Evolutionary conservation across 2,113 vertebrate genomes (phyloP).

Genomic region (Gasterosteus aculeatus): DNA sequence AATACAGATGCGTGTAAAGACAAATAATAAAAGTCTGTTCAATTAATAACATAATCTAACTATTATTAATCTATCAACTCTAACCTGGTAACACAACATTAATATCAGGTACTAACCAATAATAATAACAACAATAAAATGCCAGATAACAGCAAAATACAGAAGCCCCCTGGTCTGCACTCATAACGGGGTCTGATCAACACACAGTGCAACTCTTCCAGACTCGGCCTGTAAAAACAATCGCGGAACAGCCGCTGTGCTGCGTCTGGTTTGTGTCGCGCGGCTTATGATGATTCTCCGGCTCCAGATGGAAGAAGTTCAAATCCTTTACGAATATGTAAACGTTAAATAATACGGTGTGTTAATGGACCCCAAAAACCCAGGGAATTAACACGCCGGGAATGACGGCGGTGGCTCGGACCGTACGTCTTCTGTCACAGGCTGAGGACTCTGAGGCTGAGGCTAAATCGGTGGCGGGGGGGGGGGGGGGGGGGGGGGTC

Average conservation of each 20-base stretch:
- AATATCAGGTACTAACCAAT: neutral
- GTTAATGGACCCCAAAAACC: conserved; percentile 36
- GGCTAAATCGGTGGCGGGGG: too few relatives aligned
- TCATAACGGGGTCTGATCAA: conserved; percentile 32
- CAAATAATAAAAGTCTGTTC: too few relatives aligned
- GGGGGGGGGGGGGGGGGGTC: too few relatives aligned
- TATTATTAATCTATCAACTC: neutral
- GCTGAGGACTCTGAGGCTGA: too few relatives aligned
- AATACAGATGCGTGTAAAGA: too few relatives aligned
- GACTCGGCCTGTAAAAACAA: conserved; percentile 66
- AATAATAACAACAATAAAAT: neutral
- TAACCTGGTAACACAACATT: neutral
- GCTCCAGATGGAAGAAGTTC: conserved; percentile 57
- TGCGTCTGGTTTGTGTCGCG: conserved; percentile 77
- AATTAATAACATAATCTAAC: too few relatives aligned
- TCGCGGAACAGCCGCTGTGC: conserved; percentile 65
- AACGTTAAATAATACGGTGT: conserved; percentile 33
- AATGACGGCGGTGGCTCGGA: conserved; percentile 46
- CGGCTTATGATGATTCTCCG: conserved; percentile 51
- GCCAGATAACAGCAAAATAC: neutral
- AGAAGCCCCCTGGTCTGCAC: conserved; percentile 8
- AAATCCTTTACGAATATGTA: conserved; percentile 42
- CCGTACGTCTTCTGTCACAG: conserved; percentile 3
- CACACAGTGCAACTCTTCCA: conserved; percentile 43
- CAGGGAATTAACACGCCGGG: conserved; percentile 35